These are phyloP conservation scores for Acanthurus leucopareius DNA, from an alignment of 2,797 vertebrate species.

Conservation along the genomic window DNA sequence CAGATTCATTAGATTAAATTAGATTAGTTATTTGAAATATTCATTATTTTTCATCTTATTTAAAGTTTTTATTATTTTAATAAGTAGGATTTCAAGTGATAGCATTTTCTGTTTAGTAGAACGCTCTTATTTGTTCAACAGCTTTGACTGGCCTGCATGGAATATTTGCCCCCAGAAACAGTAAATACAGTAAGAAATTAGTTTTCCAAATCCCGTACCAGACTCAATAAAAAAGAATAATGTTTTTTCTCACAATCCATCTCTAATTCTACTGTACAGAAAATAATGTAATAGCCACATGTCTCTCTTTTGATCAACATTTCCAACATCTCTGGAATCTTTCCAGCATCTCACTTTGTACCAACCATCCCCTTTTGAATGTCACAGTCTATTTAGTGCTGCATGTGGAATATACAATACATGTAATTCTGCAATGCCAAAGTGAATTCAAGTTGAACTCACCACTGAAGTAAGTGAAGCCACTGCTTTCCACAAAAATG, in stretches of 20 bases:
- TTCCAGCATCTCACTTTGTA: neutral
- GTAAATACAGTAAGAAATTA: neutral
- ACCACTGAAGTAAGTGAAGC: slow-evolving; percentile 19
- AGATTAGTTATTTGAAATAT: no score
- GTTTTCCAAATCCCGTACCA: neutral
- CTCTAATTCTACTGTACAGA: slow-evolving; percentile 13
- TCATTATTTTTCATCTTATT: no score
- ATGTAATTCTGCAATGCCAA: slow-evolving; percentile 12
- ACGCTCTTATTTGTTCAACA: neutral
- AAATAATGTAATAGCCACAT: neutral
- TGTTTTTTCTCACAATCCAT: slow-evolving; percentile 12
- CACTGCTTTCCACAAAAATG: slow-evolving; percentile 42
- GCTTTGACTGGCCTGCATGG: neutral
- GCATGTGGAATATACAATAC: slow-evolving; percentile 17
- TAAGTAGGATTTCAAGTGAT: neutral
- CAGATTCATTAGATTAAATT: no score
- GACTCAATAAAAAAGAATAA: neutral
- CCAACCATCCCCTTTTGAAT: neutral
- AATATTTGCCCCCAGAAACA: slow-evolving; percentile 3
- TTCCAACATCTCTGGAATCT: neutral
- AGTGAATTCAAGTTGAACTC: slow-evolving; percentile 11
- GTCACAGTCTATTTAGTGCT: slow-evolving; percentile 3
- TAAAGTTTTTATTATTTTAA: no score
- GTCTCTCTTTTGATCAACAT: neutral
- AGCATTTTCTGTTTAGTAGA: neutral